Conservation (phyloP, 1,140 invertebrate species). For the Spodoptera frugiperda region DNA sequence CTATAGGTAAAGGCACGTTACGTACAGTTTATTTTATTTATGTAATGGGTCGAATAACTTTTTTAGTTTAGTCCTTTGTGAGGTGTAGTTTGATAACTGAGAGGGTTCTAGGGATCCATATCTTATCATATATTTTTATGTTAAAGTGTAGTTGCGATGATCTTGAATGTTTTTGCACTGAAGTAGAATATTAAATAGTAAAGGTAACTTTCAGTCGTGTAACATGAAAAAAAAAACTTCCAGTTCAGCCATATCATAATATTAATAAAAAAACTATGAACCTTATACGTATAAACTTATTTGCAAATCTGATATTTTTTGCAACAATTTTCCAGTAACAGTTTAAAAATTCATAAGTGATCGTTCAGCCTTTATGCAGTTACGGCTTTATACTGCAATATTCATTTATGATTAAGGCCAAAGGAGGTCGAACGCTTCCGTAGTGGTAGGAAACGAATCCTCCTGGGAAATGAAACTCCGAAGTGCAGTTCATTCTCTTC, state of each 20-base stretch:
- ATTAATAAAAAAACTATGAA: too few species aligned
- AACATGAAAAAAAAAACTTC: too few species aligned
- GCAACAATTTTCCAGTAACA: not conserved
- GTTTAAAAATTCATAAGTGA: constrained; percentile 7
- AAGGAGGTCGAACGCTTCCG: constrained; percentile 67
- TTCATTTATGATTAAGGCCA: constrained; percentile 68
- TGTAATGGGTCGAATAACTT: constrained; percentile 40
- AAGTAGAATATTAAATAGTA: too few species aligned
- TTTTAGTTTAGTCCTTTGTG: constrained; percentile 10
- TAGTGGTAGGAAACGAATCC: constrained; percentile 61
- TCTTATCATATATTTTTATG: not conserved
- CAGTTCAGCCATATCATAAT: too few species aligned
- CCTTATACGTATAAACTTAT: too few species aligned
- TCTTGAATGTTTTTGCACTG: too few species aligned
- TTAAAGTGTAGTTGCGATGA: not conserved
- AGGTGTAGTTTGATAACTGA: constrained; percentile 1
- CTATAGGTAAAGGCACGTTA: constrained; percentile 48
- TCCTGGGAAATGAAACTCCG: constrained; percentile 65
- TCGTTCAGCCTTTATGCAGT: not conserved
- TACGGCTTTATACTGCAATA: constrained; percentile 55
- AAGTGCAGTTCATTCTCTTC: constrained; percentile 39
- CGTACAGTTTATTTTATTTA: constrained; percentile 43
- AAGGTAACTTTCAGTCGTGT: too few species aligned
- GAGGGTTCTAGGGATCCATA: not conserved
- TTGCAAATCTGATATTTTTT: too few species aligned